phyloP scores from a whole-genome alignment of 2,888 invertebrate species.

The Branchellion lobata region DNA sequence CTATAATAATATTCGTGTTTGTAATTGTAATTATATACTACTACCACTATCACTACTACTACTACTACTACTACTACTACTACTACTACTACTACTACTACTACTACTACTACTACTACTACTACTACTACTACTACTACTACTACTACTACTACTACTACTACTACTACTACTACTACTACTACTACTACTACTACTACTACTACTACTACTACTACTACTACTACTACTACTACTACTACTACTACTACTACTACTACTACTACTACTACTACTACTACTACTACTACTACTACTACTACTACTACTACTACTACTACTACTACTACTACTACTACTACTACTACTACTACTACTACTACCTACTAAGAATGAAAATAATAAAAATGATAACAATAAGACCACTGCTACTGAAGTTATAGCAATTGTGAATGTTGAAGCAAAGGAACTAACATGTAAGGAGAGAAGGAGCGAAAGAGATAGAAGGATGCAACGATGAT shows the following conservation, averaged over 20 bases:
- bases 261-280: constrained; percentile 38
- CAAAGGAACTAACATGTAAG: constrained; percentile 76
- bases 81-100: constrained; percentile 33
- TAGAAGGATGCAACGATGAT: constrained; percentile 93
- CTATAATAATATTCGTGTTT: too few relatives aligned
- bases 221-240: constrained; percentile 33
- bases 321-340: constrained; percentile 45
- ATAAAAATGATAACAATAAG: background rate
- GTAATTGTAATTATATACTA: too few relatives aligned
- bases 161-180: constrained; percentile 46
- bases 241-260: constrained; percentile 38
- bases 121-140: constrained; percentile 45
- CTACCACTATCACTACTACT: constrained; percentile 32
- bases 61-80: too few relatives aligned
- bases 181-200: constrained; percentile 45
- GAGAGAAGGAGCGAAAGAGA: constrained; percentile 74
- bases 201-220: constrained; percentile 16
- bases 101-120: constrained; percentile 46
- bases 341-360: constrained; percentile 46
- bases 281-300: constrained; percentile 44
- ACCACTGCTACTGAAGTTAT: background rate
- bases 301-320: constrained; percentile 45
- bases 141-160: constrained; percentile 44
- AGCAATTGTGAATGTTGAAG: background rate
- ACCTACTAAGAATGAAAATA: too few relatives aligned